These are phyloP conservation scores for Streptopelia turtur DNA, from an alignment of 2,797 vertebrate genomes.

Conservation along the genomic window DNA sequence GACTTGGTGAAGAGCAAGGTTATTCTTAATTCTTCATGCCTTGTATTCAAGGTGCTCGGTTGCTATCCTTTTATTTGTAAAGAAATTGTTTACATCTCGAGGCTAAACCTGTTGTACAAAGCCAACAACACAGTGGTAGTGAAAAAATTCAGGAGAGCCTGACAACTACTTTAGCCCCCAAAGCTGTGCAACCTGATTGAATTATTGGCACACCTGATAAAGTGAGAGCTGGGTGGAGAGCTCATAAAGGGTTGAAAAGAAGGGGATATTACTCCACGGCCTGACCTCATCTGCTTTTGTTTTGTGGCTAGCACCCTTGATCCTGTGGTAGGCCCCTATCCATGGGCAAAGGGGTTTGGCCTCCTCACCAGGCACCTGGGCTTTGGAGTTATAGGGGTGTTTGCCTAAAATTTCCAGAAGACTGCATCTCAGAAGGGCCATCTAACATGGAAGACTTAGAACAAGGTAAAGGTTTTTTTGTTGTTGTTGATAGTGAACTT, in stretches of 20 bases:
- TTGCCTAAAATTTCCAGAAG: not conserved
- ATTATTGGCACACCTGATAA: not conserved
- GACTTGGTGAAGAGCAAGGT: not conserved
- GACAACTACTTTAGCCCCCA: not conserved
- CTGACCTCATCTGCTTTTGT: not conserved
- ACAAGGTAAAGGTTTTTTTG: not conserved
- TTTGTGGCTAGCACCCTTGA: not conserved
- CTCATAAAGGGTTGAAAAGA: not conserved
- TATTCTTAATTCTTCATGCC: not conserved
- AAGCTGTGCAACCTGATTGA: not conserved
- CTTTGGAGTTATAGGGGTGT: rapidly evolving
- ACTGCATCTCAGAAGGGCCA: not conserved
- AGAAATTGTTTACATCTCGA: not conserved
- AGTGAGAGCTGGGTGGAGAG: not conserved
- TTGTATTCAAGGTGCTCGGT: not conserved
- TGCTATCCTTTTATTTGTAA: not conserved
- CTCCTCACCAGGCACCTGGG: not conserved
- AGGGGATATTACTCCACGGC: not conserved
- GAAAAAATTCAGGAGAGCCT: not conserved
- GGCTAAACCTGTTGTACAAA: not conserved
- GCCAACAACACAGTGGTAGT: not conserved
- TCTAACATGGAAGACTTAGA: not conserved
- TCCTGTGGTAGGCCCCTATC: not conserved
- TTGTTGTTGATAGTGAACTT: not conserved
- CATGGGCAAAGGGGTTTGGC: not conserved